Percentiles rank a stretch among this genome's conserved stretches.
Evolutionary conservation across 2,888 invertebrate species (phyloP).

Genomic region (Phalangium opilio): DNA sequence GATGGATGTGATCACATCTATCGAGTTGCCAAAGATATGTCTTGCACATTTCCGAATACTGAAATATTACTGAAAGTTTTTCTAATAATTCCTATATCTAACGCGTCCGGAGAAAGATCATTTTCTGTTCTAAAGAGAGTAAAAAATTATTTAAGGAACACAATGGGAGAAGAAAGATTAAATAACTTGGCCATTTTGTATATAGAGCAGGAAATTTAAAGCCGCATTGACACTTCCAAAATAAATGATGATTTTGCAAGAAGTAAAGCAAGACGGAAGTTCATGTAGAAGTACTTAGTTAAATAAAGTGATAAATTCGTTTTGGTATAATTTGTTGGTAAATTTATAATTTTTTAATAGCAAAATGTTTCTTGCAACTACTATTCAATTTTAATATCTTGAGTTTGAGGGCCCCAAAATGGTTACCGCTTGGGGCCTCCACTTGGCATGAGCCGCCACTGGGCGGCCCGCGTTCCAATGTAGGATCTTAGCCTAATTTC

Average conservation of each 20-base stretch:
- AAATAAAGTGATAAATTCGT: no score
- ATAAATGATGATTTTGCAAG: background rate
- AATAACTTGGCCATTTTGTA: background rate
- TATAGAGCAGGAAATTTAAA: conserved; percentile 1
- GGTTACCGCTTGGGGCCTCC: no score
- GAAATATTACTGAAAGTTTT: conserved; percentile 1
- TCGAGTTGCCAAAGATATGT: background rate
- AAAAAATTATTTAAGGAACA: background rate
- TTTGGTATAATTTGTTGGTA: background rate
- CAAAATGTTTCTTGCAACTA: no score
- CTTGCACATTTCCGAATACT: background rate
- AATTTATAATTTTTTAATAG: background rate
- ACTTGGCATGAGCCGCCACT: background rate
- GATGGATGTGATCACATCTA: no score
- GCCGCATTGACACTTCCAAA: background rate
- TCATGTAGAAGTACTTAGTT: background rate
- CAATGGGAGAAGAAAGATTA: background rate
- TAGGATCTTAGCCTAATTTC: no score
- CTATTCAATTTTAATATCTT: no score
- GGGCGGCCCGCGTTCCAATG: no score
- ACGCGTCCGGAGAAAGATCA: background rate
- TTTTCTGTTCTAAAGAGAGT: background rate
- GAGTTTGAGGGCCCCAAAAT: no score
- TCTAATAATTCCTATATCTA: background rate
- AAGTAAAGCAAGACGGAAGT: background rate